Evolutionary conservation across 2,797 vertebrate genomes (phyloP).

Genomic region (Hydrocynus forskahlii): DNA sequence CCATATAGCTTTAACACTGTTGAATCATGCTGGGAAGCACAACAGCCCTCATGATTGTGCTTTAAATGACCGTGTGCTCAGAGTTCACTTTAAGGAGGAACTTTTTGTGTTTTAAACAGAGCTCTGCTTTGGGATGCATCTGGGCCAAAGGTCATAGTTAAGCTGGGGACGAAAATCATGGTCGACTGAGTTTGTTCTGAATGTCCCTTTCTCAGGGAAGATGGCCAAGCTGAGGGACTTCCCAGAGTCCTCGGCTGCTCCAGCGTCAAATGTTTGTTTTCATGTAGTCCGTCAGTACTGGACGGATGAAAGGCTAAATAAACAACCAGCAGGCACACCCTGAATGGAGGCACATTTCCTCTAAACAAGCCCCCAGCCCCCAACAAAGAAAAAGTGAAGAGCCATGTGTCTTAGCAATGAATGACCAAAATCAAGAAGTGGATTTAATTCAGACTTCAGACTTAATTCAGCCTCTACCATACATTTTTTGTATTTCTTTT

Average conservation of each 20-base stretch:
- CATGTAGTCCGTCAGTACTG: not conserved
- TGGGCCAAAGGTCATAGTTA: not conserved
- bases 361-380: not conserved
- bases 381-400: not conserved
- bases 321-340: constrained; percentile 24
- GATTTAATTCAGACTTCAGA: not conserved
- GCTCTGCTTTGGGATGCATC: not conserved
- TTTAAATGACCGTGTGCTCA: not conserved
- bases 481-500: not conserved
- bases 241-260: constrained; percentile 11
- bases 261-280: constrained; percentile 32
- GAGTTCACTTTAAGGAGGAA: not conserved
- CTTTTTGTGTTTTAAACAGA: constrained; percentile 5
- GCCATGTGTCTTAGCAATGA: not conserved
- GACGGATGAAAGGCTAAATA: constrained; percentile 29
- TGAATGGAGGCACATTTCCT: constrained; percentile 23
- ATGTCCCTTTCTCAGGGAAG: not conserved
- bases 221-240: not conserved
- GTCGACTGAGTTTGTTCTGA: not conserved
- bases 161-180: not conserved
- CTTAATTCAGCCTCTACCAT: not conserved
- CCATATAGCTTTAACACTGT: not conserved
- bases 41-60: not conserved
- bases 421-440: not conserved
- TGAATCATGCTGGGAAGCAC: not conserved